A percentile compares a stretch with the other conserved stretches of the same genome.
phyloP scores from a whole-genome alignment of 2,888 invertebrate species.

The Cosmorhoe ocellata region DNA sequence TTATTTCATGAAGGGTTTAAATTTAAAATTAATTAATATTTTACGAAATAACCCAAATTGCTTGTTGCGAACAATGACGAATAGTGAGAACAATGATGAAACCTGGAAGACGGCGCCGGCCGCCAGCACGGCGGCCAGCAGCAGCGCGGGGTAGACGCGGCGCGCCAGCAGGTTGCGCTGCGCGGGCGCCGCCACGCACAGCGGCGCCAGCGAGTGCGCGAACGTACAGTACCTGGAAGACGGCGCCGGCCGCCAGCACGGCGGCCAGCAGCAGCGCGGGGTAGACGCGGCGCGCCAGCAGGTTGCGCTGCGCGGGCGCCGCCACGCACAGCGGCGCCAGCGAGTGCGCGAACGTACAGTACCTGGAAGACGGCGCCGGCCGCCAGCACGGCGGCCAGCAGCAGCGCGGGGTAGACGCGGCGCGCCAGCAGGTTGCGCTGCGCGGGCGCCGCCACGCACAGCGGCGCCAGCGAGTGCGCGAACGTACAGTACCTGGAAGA shows the following conservation, averaged over 20 bases:
- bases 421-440: slow-evolving; percentile 90
- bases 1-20: too few relatives aligned
- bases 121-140: slow-evolving; percentile 86
- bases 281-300: slow-evolving; percentile 93
- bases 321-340: slow-evolving; percentile 86
- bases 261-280: slow-evolving; percentile 91
- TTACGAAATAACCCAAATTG: too few relatives aligned
- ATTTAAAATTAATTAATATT: too few relatives aligned
- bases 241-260: slow-evolving; percentile 85
- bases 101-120: slow-evolving; percentile 86
- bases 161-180: slow-evolving; percentile 81
- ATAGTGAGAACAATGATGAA: too few relatives aligned
- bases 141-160: slow-evolving; percentile 93
- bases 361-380: slow-evolving; percentile 86
- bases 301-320: slow-evolving; percentile 85
- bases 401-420: slow-evolving; percentile 93
- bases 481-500: slow-evolving; percentile 72
- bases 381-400: slow-evolving; percentile 86
- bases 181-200: too few relatives aligned
- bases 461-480: slow-evolving; percentile 78
- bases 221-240: slow-evolving; percentile 72
- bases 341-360: background rate
- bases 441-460: slow-evolving; percentile 84
- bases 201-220: too few relatives aligned
- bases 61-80: too few relatives aligned